Evolutionary conservation across 2,888 invertebrate genomes (phyloP).

Genomic region (Idaea biselata): DNA sequence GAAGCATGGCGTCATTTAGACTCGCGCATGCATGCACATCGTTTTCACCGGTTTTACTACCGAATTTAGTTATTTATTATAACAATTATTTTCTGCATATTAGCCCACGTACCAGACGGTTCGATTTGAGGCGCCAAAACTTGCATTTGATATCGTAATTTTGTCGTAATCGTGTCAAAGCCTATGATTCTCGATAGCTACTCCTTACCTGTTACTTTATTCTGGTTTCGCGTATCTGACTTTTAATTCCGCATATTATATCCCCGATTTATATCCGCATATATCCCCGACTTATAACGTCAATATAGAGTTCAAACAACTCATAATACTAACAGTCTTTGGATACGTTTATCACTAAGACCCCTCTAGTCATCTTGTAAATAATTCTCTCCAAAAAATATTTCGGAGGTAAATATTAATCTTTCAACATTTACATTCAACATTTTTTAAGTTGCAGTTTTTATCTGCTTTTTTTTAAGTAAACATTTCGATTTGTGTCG

Average conservation of each 20-base stretch:
- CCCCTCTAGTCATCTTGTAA: slow-evolving; percentile 73
- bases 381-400: slow-evolving; percentile 79
- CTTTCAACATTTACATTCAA: slow-evolving; percentile 58
- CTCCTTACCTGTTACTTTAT: slow-evolving; percentile 53
- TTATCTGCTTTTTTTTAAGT: slow-evolving; percentile 42
- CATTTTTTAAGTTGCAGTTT: slow-evolving; percentile 51
- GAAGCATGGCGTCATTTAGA: slow-evolving; percentile 39
- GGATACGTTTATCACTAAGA: slow-evolving; percentile 79
- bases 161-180: slow-evolving; percentile 56
- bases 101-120: slow-evolving; percentile 39
- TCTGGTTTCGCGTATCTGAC: slow-evolving; percentile 67
- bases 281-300: slow-evolving; percentile 68
- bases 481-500: slow-evolving; percentile 43
- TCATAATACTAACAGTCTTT: slow-evolving; percentile 78
- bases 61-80: slow-evolving; percentile 22
- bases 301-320: slow-evolving; percentile 72
- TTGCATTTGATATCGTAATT: slow-evolving; percentile 45
- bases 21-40: slow-evolving; percentile 39
- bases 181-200: slow-evolving; percentile 61
- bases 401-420: slow-evolving; percentile 70
- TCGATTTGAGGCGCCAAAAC: slow-evolving; percentile 50
- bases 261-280: slow-evolving; percentile 69
- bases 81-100: slow-evolving; percentile 32
- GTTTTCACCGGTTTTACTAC: slow-evolving; percentile 29
- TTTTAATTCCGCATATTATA: slow-evolving; percentile 57